These are phyloP conservation scores for Heliconius eleuchia DNA, from an alignment of 1,140 invertebrate genomes.

Conservation along the genomic window DNA sequence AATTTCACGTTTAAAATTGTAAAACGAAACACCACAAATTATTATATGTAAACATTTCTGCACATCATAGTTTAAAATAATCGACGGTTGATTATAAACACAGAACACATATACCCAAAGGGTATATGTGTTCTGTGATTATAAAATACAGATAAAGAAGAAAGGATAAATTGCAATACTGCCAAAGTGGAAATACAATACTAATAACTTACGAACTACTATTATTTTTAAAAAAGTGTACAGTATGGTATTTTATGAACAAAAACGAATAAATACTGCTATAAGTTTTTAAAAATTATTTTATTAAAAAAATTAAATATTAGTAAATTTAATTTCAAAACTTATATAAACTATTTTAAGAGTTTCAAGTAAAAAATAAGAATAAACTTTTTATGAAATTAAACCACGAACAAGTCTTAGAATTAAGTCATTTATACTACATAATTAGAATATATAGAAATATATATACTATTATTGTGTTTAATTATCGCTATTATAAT, in stretches of 20 bases:
- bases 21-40: not conserved
- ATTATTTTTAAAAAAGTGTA: too few species aligned
- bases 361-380: not conserved
- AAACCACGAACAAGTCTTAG: not conserved
- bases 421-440: too few species aligned
- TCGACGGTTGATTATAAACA: constrained; percentile 8
- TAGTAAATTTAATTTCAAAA: too few species aligned
- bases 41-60: not conserved
- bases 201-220: too few species aligned
- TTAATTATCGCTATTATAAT: constrained; percentile 29
- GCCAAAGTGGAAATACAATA: too few species aligned
- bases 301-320: too few species aligned
- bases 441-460: not conserved
- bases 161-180: too few species aligned
- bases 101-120: too few species aligned
- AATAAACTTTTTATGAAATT: not conserved
- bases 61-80: constrained; percentile 33
- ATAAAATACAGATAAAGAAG: too few species aligned
- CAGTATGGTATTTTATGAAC: too few species aligned
- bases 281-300: too few species aligned
- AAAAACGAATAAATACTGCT: too few species aligned
- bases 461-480: not conserved
- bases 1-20: not conserved
- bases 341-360: not conserved
- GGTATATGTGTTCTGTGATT: not conserved